A percentile compares a stretch with the other conserved stretches of the same genome.
phyloP scores from a whole-genome alignment of 2,888 invertebrate genomes.

The Scaptomyza caliginosa region DNA sequence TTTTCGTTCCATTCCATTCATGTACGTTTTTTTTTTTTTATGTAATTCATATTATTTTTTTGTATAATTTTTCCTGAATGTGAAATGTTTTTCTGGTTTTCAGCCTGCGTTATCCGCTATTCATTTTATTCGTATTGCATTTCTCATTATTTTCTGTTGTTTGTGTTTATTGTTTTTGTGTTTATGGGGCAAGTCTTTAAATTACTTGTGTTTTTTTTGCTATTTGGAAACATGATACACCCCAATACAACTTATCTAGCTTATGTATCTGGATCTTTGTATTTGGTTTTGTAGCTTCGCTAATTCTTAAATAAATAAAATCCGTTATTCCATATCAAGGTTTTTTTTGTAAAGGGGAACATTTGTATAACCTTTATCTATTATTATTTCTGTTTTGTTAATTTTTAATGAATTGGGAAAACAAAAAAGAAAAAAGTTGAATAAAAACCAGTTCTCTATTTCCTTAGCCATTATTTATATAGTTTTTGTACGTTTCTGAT shows the following conservation, averaged over 20 bases:
- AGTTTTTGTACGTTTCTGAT: background rate
- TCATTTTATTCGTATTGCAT: constrained; percentile 35
- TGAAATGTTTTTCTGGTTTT: constrained; percentile 63
- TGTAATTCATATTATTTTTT: constrained; percentile 21
- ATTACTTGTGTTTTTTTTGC: constrained; percentile 12
- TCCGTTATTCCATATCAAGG: constrained; percentile 54
- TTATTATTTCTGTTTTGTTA: constrained; percentile 29
- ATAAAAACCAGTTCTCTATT: constrained; percentile 17
- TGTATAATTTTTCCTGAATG: constrained; percentile 56
- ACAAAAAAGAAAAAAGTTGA: constrained; percentile 16
- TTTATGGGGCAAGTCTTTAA: constrained; percentile 37
- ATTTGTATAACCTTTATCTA: constrained; percentile 8
- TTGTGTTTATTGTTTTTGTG: constrained; percentile 16
- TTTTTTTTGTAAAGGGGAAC: too few relatives aligned
- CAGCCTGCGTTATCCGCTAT: constrained; percentile 24
- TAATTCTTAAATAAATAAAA: constrained; percentile 53
- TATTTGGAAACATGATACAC: constrained; percentile 41
- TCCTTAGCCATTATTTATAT: background rate
- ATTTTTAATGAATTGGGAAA: constrained; percentile 8
- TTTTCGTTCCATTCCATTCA: constrained; percentile 64
- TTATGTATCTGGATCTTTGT: too few relatives aligned
- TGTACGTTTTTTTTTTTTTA: constrained; percentile 36
- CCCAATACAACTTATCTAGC: too few relatives aligned
- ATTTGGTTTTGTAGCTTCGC: constrained; percentile 42
- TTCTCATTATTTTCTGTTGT: constrained; percentile 37